Evolutionary conservation across 2,888 invertebrate species (phyloP), one percentile per base, ranked within the genome.

Genomic region (Bibio marci): DNA sequence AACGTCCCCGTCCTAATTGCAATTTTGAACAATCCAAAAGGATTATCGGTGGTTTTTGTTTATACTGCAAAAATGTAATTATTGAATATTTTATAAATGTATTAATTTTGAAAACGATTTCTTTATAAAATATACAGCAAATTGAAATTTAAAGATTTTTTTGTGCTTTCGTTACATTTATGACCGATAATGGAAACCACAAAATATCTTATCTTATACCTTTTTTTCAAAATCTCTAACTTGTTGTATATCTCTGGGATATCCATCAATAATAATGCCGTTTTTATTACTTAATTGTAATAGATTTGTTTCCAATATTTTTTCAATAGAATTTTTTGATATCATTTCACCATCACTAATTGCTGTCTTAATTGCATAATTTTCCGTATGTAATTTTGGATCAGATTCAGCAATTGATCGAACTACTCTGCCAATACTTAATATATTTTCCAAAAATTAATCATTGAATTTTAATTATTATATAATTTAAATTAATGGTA

Each of bases 211-310:
- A n/a, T n/a, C n/a, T n/a, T n/a, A 55, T 51, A 92, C 94, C 75
- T 88, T 86, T 41, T 69, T 74, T 62, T 97, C 87, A 58, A 95
- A 97, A 52, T 77, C 73, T 38, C 76, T 71, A 48, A 87, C 80
- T 65, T 97, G 95, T 36, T 77, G 75, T 55, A 90, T 65, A 52
- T 92, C 90, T 40, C 95, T 67, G 0, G 97, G 97, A 58, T 85
- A 97, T 0, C 95, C 95, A 52, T 95, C 95, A 40, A 98, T 73
- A 41, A 97, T 73, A 42, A 94, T 76, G 4, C 94, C 92, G 42
- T 70, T 69, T 17, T 73, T 73, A 7, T 72, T 73, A 30, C 64
- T 63, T 43, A 74, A 62, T 30, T 71, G 71, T 0, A 52, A 54
- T 45, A 83, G 67, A 22, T 81, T 76, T 2, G 65, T 70, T 42